These are phyloP conservation scores for Oncorhynchus tshawytscha DNA, from an alignment of 2,113 vertebrate species.

Conservation along the genomic window DNA sequence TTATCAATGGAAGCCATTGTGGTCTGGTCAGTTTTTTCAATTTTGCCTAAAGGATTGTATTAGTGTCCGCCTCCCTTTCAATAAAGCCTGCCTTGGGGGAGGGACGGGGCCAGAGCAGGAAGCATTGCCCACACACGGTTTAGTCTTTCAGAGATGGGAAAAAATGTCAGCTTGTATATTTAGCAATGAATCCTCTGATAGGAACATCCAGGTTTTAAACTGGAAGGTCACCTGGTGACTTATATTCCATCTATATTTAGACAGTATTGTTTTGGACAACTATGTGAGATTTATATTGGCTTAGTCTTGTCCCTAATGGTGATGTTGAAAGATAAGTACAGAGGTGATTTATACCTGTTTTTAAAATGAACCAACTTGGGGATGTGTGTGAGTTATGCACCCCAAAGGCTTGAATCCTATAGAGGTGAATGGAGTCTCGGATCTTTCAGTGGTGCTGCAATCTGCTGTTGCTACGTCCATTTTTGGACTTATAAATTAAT, in stretches of 20 bases:
- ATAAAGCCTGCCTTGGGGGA: no score
- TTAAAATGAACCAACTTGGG: background rate
- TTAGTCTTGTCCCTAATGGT: background rate
- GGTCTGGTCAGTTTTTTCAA: no score
- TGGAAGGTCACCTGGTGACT: conserved; percentile 10
- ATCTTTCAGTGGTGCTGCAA: background rate
- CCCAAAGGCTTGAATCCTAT: background rate
- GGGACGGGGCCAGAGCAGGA: no score
- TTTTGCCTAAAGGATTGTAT: no score
- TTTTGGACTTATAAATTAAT: no score
- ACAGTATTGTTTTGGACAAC: background rate
- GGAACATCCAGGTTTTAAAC: background rate
- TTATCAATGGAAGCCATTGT: no score
- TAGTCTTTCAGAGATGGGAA: no score
- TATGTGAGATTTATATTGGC: background rate
- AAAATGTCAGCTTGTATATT: no score
- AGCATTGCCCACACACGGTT: no score
- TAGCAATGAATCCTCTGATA: no score
- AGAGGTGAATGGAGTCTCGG: background rate
- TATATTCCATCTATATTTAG: background rate
- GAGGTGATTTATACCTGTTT: conserved; percentile 9
- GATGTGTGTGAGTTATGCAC: background rate
- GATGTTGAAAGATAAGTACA: conserved; percentile 54
- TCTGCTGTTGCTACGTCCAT: no score
- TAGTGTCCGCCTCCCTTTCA: no score